Percentiles rank a stretch among this genome's conserved stretches.
Evolutionary conservation across 2,888 invertebrate species (phyloP).

Genomic region (Linnaemya tessellans): DNA sequence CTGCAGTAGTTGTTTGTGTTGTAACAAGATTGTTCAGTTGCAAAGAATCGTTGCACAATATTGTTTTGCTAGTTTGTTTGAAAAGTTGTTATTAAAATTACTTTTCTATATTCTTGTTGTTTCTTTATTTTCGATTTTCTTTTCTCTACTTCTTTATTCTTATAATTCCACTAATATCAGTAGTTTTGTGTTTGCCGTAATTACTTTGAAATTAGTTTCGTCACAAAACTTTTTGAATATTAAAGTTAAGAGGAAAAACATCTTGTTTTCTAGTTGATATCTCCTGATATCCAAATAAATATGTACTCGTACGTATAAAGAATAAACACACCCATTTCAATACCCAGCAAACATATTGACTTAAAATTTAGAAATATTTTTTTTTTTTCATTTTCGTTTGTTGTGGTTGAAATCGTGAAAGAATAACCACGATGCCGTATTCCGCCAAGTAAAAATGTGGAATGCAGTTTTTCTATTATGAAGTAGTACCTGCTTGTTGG

Average conservation of each 20-base stretch:
- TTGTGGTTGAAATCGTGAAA: too few relatives aligned
- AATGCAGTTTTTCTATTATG: too few relatives aligned
- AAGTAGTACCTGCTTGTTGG: too few relatives aligned
- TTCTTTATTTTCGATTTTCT: slow-evolving; percentile 18
- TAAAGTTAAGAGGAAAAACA: slow-evolving; percentile 66
- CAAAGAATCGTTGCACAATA: not conserved
- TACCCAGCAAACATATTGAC: not conserved
- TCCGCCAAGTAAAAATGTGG: too few relatives aligned
- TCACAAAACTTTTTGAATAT: slow-evolving; percentile 77
- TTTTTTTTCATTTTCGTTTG: too few relatives aligned
- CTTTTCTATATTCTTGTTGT: slow-evolving; percentile 32
- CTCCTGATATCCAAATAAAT: not conserved
- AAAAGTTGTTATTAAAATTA: slow-evolving; percentile 28
- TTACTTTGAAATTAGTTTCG: slow-evolving; percentile 82
- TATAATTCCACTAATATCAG: slow-evolving; percentile 76
- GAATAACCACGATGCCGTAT: too few relatives aligned
- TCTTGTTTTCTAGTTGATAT: slow-evolving; percentile 45
- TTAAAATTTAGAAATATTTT: too few relatives aligned
- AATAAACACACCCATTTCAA: not conserved
- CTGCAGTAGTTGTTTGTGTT: not conserved
- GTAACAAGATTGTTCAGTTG: not conserved
- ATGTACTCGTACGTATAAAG: not conserved
- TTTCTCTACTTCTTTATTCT: slow-evolving; percentile 7
- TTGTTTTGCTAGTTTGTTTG: slow-evolving; percentile 15
- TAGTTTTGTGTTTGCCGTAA: slow-evolving; percentile 80